Conservation (phyloP, 2,113 vertebrate species). For the Centropus unirufus region DNA sequence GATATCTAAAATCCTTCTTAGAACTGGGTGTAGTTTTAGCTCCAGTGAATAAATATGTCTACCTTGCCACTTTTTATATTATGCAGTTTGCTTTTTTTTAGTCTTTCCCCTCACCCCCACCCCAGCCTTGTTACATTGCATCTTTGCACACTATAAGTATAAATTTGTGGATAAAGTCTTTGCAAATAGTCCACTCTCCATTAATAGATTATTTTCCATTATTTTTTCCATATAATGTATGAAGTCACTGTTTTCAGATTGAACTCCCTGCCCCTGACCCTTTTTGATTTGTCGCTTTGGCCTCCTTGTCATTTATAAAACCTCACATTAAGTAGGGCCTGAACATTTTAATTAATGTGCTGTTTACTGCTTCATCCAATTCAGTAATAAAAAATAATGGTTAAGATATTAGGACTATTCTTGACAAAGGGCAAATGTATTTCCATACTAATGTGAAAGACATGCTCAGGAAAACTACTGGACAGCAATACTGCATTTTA, state of each 20-base stretch:
- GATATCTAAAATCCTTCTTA: not conserved
- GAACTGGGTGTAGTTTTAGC: not conserved
- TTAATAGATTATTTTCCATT: not conserved
- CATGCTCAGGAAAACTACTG: constrained; percentile 7
- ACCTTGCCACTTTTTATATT: not conserved
- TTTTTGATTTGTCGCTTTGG: not conserved
- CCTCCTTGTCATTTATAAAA: not conserved
- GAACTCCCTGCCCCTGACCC: not conserved
- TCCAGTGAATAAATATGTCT: not conserved
- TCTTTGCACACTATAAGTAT: not conserved
- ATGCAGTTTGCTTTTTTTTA: not conserved
- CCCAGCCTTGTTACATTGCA: not conserved
- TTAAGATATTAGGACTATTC: constrained; percentile 57
- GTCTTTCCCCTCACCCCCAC: not conserved
- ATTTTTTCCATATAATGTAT: not conserved
- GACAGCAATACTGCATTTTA: constrained; percentile 15
- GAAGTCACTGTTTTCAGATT: not conserved
- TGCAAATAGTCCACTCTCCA: not conserved
- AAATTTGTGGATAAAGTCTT: not conserved
- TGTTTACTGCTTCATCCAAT: constrained; percentile 19
- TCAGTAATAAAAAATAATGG: not conserved
- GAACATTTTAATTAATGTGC: constrained; percentile 63
- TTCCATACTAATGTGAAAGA: constrained; percentile 27
- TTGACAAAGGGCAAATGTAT: constrained; percentile 29
- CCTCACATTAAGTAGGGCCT: constrained; percentile 27